Percentiles rank a stretch among this genome's conserved stretches.
These are phyloP conservation scores for Anticlea derivata DNA, from an alignment of 2,888 invertebrate genomes.

Conservation along the genomic window DNA sequence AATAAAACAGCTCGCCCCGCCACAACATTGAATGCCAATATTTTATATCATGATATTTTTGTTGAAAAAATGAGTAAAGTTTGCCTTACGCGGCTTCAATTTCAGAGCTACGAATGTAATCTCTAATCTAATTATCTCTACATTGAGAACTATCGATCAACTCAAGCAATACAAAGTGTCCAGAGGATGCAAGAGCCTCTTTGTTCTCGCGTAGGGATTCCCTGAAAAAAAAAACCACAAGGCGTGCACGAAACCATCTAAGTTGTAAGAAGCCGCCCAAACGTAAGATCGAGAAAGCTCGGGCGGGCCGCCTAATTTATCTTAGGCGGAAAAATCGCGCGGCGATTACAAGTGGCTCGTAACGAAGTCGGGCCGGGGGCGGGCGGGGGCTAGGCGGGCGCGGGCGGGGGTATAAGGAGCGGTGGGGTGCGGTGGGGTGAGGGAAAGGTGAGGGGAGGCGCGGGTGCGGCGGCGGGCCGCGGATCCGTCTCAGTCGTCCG, in stretches of 20 bases:
- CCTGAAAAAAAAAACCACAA: slow-evolving; percentile 42
- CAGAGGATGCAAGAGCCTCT: not conserved
- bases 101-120: not conserved
- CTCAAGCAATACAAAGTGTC: not conserved
- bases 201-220: slow-evolving; percentile 15
- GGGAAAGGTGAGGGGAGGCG: slow-evolving; percentile 38
- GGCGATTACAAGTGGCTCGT: slow-evolving; percentile 83
- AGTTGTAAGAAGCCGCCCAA: slow-evolving; percentile 71
- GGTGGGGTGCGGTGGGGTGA: slow-evolving; percentile 38
- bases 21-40: slow-evolving; percentile 64
- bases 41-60: slow-evolving; percentile 52
- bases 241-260: slow-evolving; percentile 64
- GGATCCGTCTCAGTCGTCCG: slow-evolving; percentile 79
- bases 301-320: slow-evolving; percentile 80
- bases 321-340: slow-evolving; percentile 83
- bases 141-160: slow-evolving; percentile 9
- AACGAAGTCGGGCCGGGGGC: slow-evolving; percentile 77
- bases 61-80: slow-evolving; percentile 12
- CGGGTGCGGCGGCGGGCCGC: slow-evolving; percentile 60
- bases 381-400: slow-evolving; percentile 43
- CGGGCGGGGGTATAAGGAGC: slow-evolving; percentile 34
- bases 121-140: slow-evolving; percentile 5
- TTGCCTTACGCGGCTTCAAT: not conserved
- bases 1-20: slow-evolving; percentile 74
- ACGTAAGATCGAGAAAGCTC: slow-evolving; percentile 57